Percentiles rank a stretch among this genome's conserved stretches.
Evolutionary conservation across 2,113 vertebrate genomes (phyloP).

Genomic region (Centrocercus urophasianus): DNA sequence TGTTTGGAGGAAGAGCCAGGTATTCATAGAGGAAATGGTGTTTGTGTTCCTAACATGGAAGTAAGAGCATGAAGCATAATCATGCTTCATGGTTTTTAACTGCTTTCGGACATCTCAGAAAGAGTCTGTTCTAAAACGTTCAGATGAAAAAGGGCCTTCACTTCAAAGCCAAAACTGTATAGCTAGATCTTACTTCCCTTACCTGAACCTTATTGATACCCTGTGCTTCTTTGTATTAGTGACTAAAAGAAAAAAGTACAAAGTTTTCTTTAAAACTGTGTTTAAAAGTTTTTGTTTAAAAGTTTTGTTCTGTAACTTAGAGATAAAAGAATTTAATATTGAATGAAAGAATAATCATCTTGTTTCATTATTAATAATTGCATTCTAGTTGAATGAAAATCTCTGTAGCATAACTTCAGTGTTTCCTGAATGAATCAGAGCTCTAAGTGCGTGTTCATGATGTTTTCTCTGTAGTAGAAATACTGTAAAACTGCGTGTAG

Average conservation of each 20-base stretch:
- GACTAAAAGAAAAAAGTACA: not conserved
- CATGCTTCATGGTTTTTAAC: constrained; percentile 49
- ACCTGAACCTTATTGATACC: not conserved
- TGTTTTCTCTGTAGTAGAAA: not conserved
- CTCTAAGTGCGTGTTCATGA: not conserved
- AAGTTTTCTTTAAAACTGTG: too few relatives aligned
- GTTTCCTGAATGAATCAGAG: not conserved
- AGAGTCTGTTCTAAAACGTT: constrained; percentile 39
- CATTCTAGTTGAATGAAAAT: not conserved
- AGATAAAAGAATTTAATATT: not conserved
- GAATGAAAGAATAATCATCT: not conserved
- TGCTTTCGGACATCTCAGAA: constrained; percentile 54
- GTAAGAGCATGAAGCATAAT: constrained; percentile 30
- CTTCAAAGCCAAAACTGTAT: constrained; percentile 10
- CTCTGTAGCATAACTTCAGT: not conserved
- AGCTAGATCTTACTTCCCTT: not conserved
- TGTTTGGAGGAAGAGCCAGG: constrained; percentile 12
- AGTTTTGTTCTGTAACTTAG: not conserved
- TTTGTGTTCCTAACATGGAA: constrained; percentile 45
- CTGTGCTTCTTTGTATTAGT: not conserved
- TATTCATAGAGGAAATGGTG: constrained; percentile 27
- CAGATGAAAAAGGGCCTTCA: constrained; percentile 16
- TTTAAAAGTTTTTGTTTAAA: not conserved
- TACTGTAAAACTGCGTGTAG: not conserved
- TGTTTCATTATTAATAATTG: not conserved